Percentiles rank a stretch among this genome's conserved stretches.
Evolutionary conservation across 2,797 vertebrate species (phyloP).

Genomic region (Molothrus ater): DNA sequence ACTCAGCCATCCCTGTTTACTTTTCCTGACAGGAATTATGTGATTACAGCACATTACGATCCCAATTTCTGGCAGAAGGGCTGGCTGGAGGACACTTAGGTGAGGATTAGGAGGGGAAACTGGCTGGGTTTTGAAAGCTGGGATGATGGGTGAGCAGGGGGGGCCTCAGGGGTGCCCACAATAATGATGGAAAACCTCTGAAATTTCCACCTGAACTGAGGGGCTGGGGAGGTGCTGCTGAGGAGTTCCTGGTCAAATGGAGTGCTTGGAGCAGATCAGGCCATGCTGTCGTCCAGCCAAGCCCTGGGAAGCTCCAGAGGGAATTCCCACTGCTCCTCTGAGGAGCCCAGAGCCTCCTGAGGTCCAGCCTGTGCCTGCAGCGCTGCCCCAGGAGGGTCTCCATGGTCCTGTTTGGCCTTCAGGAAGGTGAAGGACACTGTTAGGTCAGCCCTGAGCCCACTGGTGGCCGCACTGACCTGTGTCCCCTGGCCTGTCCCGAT

Average conservation of each 20-base stretch:
- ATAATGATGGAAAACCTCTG: neutral
- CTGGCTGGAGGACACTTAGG: conserved; percentile 37
- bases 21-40: conserved; percentile 66
- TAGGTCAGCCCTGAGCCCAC: neutral
- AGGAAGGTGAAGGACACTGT: neutral
- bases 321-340: neutral
- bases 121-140: neutral
- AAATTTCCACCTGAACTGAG: neutral
- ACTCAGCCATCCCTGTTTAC: conserved; percentile 62
- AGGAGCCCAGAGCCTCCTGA: neutral
- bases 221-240: neutral
- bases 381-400: neutral
- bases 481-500: neutral
- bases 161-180: fast-evolving
- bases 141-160: neutral
- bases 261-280: neutral
- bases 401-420: neutral
- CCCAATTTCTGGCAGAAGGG: conserved; percentile 37
- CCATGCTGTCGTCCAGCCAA: neutral
- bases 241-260: neutral
- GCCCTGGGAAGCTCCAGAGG: neutral
- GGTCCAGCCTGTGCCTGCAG: neutral
- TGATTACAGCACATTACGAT: conserved; percentile 56
- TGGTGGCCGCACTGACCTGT: neutral
- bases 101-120: neutral